Conservation (phyloP, 2,888 invertebrate genomes). For the Thecocarcelia acutangulata region DNA sequence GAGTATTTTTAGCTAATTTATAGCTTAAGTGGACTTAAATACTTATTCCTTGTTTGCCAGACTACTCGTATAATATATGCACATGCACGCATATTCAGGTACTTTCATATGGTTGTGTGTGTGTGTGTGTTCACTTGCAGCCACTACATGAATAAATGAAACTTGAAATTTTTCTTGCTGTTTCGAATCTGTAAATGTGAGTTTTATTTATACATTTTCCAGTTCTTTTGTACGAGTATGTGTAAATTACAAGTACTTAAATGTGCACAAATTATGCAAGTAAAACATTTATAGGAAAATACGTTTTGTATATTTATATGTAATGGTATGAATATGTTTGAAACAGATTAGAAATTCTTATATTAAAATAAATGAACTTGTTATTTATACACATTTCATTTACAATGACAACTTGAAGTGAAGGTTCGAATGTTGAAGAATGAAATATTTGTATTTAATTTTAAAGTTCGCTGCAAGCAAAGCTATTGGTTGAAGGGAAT, state of each 20-base stretch:
- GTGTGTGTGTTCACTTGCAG: neutral
- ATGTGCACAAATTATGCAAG: neutral
- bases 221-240: neutral
- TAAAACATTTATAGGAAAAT: constrained; percentile 1
- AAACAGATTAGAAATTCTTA: neutral
- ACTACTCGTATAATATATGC: no score
- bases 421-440: neutral
- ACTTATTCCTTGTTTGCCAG: no score
- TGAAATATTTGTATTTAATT: neutral
- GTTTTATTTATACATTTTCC: neutral
- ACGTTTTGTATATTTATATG: neutral
- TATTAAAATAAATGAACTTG: neutral
- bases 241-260: constrained; percentile 1
- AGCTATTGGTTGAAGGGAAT: neutral
- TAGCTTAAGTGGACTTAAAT: neutral
- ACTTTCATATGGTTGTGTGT: no score
- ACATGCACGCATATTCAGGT: no score
- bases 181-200: no score
- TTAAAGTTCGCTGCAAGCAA: neutral
- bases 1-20: neutral
- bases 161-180: neutral
- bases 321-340: neutral
- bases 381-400: neutral
- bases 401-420: neutral
- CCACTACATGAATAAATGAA: neutral